A percentile compares a stretch with the other conserved stretches of the same genome.
phyloP scores from a whole-genome alignment of 1,140 invertebrate genomes.

The Rhynchophorus ferrugineus region DNA sequence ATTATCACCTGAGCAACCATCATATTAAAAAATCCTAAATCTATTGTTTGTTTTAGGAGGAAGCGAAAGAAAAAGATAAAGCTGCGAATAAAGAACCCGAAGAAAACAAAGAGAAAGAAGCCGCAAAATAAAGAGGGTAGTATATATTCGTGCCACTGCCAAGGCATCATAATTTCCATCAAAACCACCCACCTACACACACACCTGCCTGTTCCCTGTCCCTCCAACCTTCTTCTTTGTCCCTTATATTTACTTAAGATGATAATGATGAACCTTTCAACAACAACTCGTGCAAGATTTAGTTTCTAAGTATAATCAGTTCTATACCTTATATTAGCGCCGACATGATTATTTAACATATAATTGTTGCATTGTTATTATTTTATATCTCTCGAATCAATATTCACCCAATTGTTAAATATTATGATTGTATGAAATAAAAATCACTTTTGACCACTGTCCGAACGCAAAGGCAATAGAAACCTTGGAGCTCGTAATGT shows the following conservation, averaged over 20 bases:
- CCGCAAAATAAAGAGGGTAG: conserved; percentile 42
- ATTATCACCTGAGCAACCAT: too few relatives aligned
- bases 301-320: conserved; percentile 30
- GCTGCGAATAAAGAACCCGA: conserved; percentile 62
- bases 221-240: conserved; percentile 22
- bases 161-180: conserved; percentile 17
- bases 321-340: conserved; percentile 5
- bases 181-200: conserved; percentile 11
- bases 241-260: conserved; percentile 27
- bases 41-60: too few relatives aligned
- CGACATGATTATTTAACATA: background rate
- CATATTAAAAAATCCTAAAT: too few relatives aligned
- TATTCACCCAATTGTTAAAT: too few relatives aligned
- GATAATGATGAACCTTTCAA: too few relatives aligned
- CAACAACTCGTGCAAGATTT: conserved; percentile 36
- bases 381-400: too few relatives aligned
- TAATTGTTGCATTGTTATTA: background rate
- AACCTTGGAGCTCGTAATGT: too few relatives aligned
- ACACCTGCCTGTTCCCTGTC: conserved; percentile 18
- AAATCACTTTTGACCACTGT: too few relatives aligned
- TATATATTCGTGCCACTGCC: conserved; percentile 27
- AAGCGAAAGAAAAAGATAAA: conserved; percentile 58
- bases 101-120: conserved; percentile 66
- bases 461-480: too few relatives aligned
- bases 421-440: too few relatives aligned